Evolutionary conservation across 2,888 invertebrate species (phyloP), one percentile per base, ranked within the genome.

Genomic region (Hedya salicella): DNA sequence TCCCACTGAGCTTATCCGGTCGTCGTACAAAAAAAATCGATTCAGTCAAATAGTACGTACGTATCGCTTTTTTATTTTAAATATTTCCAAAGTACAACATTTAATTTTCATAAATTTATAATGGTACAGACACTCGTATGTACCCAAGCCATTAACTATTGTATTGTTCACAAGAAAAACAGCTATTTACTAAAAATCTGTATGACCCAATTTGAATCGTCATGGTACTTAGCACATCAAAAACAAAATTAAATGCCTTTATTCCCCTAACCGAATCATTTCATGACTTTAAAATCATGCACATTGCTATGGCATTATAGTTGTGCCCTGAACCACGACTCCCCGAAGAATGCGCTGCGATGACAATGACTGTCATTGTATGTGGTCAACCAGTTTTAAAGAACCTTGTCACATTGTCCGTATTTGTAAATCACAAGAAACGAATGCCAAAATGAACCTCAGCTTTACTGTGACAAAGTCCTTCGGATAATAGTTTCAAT

Each of bases 281-380:
- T 48, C 3, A 17, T 39, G 21, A 30, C 19, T 14, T 25, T 3
- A 30, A 30, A 50, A 25, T 17, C 40, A 32, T 13, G 42, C 14
- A 30, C 17, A 6, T 39, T 57, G 49, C 50, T 25, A 62, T 30
- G 11, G 9, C 17, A 44, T 32, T 25, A 25, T 56, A 3, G 3
- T 14, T 42, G 63, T 17, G 40, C n/a, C 21, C 17, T 21, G 11
- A 19, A 57, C 25, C 57, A 9, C 59, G 57, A 59, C 64, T 42
- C 50, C 57, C 50, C 52, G 39, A 13, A 30, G 32, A 62, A 62
- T 64, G 39, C 42, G 52, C 19, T 50, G 5, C 1, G 40, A 25
- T 46, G 42, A 39, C 40, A 63, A 48, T 30, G 46, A 14, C 13
- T 16, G 30, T 48, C 62, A 54, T 62, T 54, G 39, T 54, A 17